Percentiles rank a stretch among this genome's conserved stretches.
These are phyloP conservation scores for Ditula angustiorana DNA, from an alignment of 2,888 invertebrate species.

Conservation along the genomic window DNA sequence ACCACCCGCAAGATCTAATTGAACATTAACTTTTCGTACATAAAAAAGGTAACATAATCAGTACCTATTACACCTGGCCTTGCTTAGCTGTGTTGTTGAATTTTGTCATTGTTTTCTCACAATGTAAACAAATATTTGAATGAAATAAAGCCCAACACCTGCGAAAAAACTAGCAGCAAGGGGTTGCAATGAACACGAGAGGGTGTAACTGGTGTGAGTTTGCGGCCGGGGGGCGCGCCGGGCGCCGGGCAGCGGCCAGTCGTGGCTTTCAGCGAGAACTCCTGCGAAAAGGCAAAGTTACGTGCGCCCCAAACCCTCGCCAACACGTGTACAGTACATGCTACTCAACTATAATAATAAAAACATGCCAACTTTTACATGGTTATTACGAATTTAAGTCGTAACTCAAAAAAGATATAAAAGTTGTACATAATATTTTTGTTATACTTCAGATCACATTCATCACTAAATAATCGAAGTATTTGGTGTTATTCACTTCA, in stretches of 20 bases:
- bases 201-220: conserved; percentile 58
- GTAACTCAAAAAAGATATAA: not conserved
- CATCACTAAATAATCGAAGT: too few species aligned
- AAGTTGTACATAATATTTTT: not conserved
- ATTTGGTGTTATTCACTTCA: too few species aligned
- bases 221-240: conserved; percentile 58
- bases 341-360: conserved; percentile 53
- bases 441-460: too few species aligned
- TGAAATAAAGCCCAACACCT: conserved; percentile 36
- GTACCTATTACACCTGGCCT: not conserved
- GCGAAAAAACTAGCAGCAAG: conserved; percentile 65
- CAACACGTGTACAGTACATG: conserved; percentile 58
- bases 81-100: not conserved
- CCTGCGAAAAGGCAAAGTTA: conserved; percentile 70
- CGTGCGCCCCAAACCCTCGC: conserved; percentile 61
- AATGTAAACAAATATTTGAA: conserved; percentile 14
- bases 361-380: conserved; percentile 47
- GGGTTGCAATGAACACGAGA: conserved; percentile 68
- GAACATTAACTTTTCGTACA: too few species aligned
- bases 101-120: not conserved
- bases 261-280: conserved; percentile 64
- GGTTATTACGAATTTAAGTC: conserved; percentile 1
- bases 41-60: too few species aligned
- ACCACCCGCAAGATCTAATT: too few species aligned
- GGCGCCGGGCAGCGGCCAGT: conserved; percentile 55